Base-by-base conservation (phyloP, 2,113 vertebrate species). In the Myrmecophaga tridactyla region DNA sequence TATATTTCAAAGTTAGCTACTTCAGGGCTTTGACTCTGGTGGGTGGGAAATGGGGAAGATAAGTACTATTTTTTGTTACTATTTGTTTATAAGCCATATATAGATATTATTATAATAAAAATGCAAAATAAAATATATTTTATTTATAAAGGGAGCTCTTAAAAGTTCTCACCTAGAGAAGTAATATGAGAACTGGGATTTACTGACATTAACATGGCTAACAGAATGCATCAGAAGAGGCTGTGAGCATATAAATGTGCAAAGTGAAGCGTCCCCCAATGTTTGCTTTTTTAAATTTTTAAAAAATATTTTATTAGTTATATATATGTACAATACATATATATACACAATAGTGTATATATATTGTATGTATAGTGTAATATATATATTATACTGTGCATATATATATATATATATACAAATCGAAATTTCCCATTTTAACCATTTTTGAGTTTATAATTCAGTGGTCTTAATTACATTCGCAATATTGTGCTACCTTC, bases 1-100 rank as follows among this genome's bases (percentile, higher is more conserved):
- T 67, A 53, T 51, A 90, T 78, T 93, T 83, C 53, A 83, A 62
- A 92, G 43, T 31, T 89, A n/a, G n/a, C 41, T 80, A 93, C 56
- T 88, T 91, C 53, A 91, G 58, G 63, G 34, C 73, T 70, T 86
- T 41, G 72, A 70, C 21, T 4, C 46, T 88, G 77, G 62, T 87
- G 21, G 14, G 46, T 86, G 34, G 46, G 20, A 87, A 73, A 5
- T 83, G 4, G 21, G 77, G 10, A 78, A 84, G 29, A 27, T 67
- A 90, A 88, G 62, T 77, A 70, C 18, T 75, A 83, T 48, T 46
- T 90, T 94, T 84, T 89, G 5, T 72, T 85, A 70, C 48, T 73
- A 73, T 31, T 31, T 31, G 8, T 12, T 63, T 63, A 29, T 62
- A 63, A 63, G 62, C 60, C 60, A 63, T 4, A 13, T 29, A 63